Evolutionary conservation across 64 coral and sea anemone species (phyloP), one percentile per base, ranked within the genome.

Genomic region (Catalaphyllia jardinei): DNA sequence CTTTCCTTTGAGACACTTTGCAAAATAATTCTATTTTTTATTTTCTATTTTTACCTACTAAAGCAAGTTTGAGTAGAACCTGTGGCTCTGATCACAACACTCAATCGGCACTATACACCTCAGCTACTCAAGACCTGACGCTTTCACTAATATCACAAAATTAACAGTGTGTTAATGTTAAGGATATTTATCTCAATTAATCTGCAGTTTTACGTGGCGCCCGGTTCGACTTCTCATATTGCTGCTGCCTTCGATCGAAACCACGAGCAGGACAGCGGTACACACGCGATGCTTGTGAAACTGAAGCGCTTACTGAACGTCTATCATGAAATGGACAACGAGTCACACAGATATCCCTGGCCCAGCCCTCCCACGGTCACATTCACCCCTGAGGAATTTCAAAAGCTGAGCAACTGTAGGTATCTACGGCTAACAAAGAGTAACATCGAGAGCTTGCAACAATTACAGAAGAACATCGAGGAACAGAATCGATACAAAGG

Each of bases 281-380:
- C 62, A 60, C 90, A 79, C 62, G 77, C 88, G 17, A 89, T 96
- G 62, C 91, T 96, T 13, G 88, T 83, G 67, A 96, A 93, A 75
- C 30, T 96, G 29, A 88, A 79, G 57, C 91, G 93, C 12, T n/a
- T 93, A 18, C 20, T 96, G 17, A 54, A 88, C 39, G 95, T 93
- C 1, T 96, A 96, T 82, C 94, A 96, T 28, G 42, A 88, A 75
- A 89, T 93, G 94, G 95, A 96, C 31, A 73, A 89, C 11, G 57
- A 33, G 28, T 69, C 64, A 25, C 83, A 7, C 46, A 96, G 88
- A 54, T 96, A 96, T 75, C 95, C 95, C 10, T 96, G 95, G 95
- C 95, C 95, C 17, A 93, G 88, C 33, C 91, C 88, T 5, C 61
- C 91, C 22, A 27, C 27, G 29, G 54, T 75, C 35, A 88, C 93